Evolutionary conservation across 1,140 invertebrate genomes (phyloP).

Genomic region (Drosophila baimaii): DNA sequence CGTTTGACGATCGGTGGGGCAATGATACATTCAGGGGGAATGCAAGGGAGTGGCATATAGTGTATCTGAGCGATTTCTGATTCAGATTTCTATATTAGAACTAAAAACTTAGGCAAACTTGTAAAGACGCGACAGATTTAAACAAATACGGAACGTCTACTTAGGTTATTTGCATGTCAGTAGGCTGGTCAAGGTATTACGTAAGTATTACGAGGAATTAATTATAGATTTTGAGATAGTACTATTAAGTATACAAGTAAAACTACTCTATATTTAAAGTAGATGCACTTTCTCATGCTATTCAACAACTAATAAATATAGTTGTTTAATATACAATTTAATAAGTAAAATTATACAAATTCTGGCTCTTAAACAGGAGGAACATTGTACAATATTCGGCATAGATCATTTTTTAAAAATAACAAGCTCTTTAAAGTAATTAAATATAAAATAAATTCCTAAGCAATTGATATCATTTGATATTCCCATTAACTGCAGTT

Average conservation of each 20-base stretch:
- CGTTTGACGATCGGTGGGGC: slow-evolving; percentile 8
- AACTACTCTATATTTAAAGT: neutral
- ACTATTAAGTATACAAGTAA: neutral
- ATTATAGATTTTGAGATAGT: neutral
- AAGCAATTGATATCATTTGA: neutral
- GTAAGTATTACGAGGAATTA: neutral
- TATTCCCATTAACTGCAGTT: neutral
- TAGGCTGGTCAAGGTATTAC: neutral
- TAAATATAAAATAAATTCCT: neutral
- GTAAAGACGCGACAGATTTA: slow-evolving; percentile 6
- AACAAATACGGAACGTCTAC: neutral
- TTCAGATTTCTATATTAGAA: slow-evolving; percentile 14
- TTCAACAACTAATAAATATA: neutral
- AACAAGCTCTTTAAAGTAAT: neutral
- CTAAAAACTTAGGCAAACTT: slow-evolving; percentile 13
- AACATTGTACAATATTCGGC: neutral
- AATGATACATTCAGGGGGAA: neutral
- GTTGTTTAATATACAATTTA: neutral
- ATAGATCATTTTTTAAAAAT: neutral
- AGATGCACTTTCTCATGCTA: neutral
- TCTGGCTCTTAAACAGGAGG: neutral
- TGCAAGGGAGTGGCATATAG: neutral
- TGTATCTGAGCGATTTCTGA: neutral
- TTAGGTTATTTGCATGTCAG: neutral
- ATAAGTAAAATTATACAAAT: neutral